Base-by-base conservation (phyloP, 2,888 invertebrate genomes). In the Mythimna ferrago region DNA sequence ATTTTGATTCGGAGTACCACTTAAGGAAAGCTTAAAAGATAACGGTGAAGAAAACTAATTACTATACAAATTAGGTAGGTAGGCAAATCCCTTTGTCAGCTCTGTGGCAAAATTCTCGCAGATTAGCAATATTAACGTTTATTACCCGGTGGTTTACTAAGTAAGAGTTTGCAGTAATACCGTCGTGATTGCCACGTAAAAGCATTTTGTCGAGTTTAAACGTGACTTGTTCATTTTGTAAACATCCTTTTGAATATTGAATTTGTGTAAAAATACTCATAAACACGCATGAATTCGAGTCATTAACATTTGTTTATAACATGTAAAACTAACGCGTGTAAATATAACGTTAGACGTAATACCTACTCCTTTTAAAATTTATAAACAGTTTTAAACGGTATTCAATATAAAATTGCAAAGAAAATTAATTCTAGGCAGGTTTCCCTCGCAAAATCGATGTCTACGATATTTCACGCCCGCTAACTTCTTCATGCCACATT, bases 401-500 rank as follows among this genome's bases (percentile, higher is more conserved):
- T 78, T 82, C 78, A 82, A 78, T 81, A 88, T 88, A 89, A 88
- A 86, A 85, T 76, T 83, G 80, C 70, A 73, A 81, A 83, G 88
- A 82, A 91, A 90, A 89, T 87, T 87, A 87, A 92, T 87, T 77
- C 69, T 58, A 73, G 83, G 88, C 84, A 80, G 86, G 84, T 81
- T 83, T 85, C 82, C 84, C 76, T 84, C 87, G 84, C 83, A 86
- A 92, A 90, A 88, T 85, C 85, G 86, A 90, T 89, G 91, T 88
- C 90, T 88, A 90, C 89, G 90, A 92, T 92, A 93, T 93, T 94
- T 93, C 88, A 92, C 91, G 91, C 89, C 85, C 83, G 90, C 88
- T 89, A 92, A 93, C 91, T 93, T 93, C 87, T 89, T 89, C 92
- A 89, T 92, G 92, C 90, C 89, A 90, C 89, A 91, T 92, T 91